Evolutionary conservation across 2,797 vertebrate species (phyloP), one percentile per base, ranked within the genome.

Genomic region (Argya squamiceps): DNA sequence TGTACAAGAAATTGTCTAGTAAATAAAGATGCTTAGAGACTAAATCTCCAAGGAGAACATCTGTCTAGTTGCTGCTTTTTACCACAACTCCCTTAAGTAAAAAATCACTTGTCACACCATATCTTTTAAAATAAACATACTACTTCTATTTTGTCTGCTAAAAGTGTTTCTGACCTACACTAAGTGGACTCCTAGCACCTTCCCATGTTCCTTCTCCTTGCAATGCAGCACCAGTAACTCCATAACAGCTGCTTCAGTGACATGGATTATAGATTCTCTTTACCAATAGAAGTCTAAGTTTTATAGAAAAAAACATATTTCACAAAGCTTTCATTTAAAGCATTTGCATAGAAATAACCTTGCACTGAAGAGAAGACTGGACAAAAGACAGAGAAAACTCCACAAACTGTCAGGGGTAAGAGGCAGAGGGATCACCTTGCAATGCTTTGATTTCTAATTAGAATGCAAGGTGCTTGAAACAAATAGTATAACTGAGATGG

Each of bases 381-480:
- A 80, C 4, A 3, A 92, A 37, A 93, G 27, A 49, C 30, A 88
- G 41, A 79, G 83, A 69, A 79, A 79, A n/a, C 19, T 76, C 43
- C 47, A 49, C 18, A 37, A 82, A 41, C 9, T 30, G 2, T 39
- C 22, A 76, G 41, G 26, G 82, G 63, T 13, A 52, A 0, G 6
- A 88, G 56, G 44, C 17, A 8, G 90, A 79, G 67, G 30, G 71
- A 94, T 50, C 32, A 71, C 23, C 41, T 91, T 43, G 56, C 44
- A 65, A 39, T 41, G 59, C 65, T 97, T 92, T 73, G 80, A 85
- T 93, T 93, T 89, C 71, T 92, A 92, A 93, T 96, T 93, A 95
- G 78, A 88, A 95, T 68, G 65, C 36, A 84, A 91, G 46, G 81
- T 5, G 12, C 69, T 87, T 39, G 60, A 76, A 53, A 77, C 55